Base-by-base conservation (phyloP, 2,113 vertebrate genomes). In the Carassius gibelio region DNA sequence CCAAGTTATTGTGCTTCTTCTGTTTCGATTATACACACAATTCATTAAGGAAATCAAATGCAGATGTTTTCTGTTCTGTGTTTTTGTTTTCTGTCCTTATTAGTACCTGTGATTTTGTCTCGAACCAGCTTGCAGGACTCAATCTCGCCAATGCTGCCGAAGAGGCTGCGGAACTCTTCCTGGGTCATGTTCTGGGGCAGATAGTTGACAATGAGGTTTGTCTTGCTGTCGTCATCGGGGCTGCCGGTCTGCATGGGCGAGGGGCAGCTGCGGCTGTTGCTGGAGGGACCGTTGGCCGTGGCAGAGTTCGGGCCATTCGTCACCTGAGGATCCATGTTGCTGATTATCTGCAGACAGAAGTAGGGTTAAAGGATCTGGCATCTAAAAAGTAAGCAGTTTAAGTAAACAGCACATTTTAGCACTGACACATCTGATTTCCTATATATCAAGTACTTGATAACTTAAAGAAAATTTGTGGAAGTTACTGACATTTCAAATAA, bases 191-290 rank as follows among this genome's bases (percentile, higher is more conserved):
- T 99, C 95, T 99, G 98, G 91, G 98, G 98, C 95, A 99, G 96
- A 94, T 99, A 99, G 96, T 99, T 99, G 95, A 99, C 98, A 85
- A 99, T 99, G 95, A 99, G 98, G 96, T 99, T 99, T 93, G 98
- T 99, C 97, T 99, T 99, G 96, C 98, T 99, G 97, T 99, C 98
- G 89, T 99, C 98, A 75, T 97, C 97, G 92, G 97, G 92, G 61
- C 96, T 94, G 89, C 97, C 97, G 38, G 98, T 98, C 96, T 99
- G 98, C 98, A 99, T 99, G 91, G 98, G 98, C 82, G 98, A 99
- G 92, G 98, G 96, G 95, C 98, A 99, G 94, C 98, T 98, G 90
- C 97, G 96, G 94, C 95, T 99, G 97, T 98, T 99, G 94, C 94
- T 97, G 94, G 97, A 97, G 80, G 98, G 98, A 90, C 98, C 98